Evolutionary conservation across 1,140 invertebrate species (phyloP), one percentile per base, ranked within the genome.

Genomic region (Drosophila micromelanica): DNA sequence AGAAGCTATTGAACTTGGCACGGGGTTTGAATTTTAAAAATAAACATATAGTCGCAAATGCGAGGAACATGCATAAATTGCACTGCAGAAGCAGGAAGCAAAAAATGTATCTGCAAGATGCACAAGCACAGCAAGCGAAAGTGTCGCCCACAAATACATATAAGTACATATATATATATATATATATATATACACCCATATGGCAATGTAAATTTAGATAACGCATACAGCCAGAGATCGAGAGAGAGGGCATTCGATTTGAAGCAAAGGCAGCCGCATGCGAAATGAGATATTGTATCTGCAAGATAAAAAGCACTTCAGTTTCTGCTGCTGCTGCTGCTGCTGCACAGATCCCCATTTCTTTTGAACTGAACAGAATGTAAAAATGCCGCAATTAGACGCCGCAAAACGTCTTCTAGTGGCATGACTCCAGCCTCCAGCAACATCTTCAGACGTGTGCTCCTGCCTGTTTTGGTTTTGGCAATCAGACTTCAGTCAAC

Each of bases 1-100:
- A 78, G 70, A 77, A 84, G 84, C 77, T 84, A 89, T 84, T 87
- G 84, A 89, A 89, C 84, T 89, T 89, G 73, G 84, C 76, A 89
- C 76, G 77, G 87, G 85, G 78, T 75, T 78, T 55, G 65, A 65
- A 72, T 80, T 84, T 79, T 87, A 77, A 87, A 87, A 79, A 87
- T 87, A 87, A 57, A 81, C 55, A 63, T 48, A 42, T 42, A 61
- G 46, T 62, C 42, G 37, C 13, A 61, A 20, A 38, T 48, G 52
- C 17, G 30, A 27, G 15, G 40, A 56, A 51, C 64, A 74, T 70
- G 64, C 64, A 74, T 70, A 57, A 70, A 74, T 62, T 51, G 35
- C 60, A 62, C 27, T 57, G 55, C 54, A 55, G 40, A 76, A 73
- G 69, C 69, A 81, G 70, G 78, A 80, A 64, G 77, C 59, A 56